Base-by-base conservation (phyloP, 1,140 invertebrate genomes). In the Drosophila lacertosa region DNA sequence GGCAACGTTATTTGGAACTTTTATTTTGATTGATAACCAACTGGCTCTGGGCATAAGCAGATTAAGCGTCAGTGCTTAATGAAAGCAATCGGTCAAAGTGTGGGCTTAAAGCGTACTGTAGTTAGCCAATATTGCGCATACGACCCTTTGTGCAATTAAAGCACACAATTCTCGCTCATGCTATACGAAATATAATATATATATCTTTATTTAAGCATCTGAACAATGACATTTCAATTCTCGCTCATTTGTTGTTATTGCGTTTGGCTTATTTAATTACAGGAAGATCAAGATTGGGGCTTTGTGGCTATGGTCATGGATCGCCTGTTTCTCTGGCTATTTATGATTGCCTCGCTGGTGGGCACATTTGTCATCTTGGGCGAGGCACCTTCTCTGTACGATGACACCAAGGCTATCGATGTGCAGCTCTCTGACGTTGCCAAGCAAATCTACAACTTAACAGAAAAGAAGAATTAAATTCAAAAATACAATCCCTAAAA, bases 231-330 rank as follows among this genome's bases (percentile, higher is more conserved):
- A 37, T 22, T 22, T 42, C 3, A 13, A 42, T 15, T 29, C 9
- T 11, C 26, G 18, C 53, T 42, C 9, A 55, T 26, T 40, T 20
- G 5, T 5, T 0, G 6, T 11, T 20, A 33, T 15, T 35, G 3
- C 6, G 9, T 47, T 57, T 6, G 26, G 0, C 4, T 24, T 50
- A 51, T 29, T 22, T 18, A 33, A 35, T 64, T 42, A 67, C 92
- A 98, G 97, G 97, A 98, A 91, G 97, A 98, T 92, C 97, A 98
- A 93, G 99, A 99, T 91, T 99, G 99, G 99, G 98, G 98, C 50
- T 99, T 99, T 91, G 98, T 99, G 3, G 98, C 99, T 13, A 99
- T 99, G 98, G 98, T 99, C 0, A 93, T 99, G 64, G 99, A 99
- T 91, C 94, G 99, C 16, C 93, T 99, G 1, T 99, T 99, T 90